A percentile compares a stretch with the other conserved stretches of the same genome.
Evolutionary conservation across 2,888 invertebrate genomes (phyloP).

Genomic region (Andrena fulva): DNA sequence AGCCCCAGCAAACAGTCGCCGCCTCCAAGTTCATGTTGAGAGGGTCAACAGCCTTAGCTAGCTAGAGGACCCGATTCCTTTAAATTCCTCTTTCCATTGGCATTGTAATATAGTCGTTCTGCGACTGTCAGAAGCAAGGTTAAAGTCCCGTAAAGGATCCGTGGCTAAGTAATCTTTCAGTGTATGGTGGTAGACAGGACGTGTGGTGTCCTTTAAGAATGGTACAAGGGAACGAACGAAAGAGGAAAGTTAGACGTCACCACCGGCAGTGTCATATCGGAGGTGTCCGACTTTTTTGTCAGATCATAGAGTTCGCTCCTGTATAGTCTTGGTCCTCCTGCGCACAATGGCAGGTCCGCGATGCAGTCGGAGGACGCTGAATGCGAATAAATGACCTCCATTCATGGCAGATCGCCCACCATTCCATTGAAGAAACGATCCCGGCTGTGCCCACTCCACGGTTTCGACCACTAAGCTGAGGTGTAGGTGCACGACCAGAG

Average conservation of each 20-base stretch:
- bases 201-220: conserved; percentile 62
- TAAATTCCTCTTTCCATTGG: conserved; percentile 42
- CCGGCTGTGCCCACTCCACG: conserved; percentile 63
- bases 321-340: conserved; percentile 70
- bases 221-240: conserved; percentile 52
- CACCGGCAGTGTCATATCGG: conserved; percentile 71
- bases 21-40: background rate
- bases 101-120: conserved; percentile 58
- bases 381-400: conserved; percentile 83
- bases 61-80: conserved; percentile 33
- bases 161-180: conserved; percentile 60
- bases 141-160: conserved; percentile 57
- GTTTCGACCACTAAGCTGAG: conserved; percentile 54
- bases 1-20: background rate
- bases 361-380: conserved; percentile 75
- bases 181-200: conserved; percentile 58
- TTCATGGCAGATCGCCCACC: conserved; percentile 81
- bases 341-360: conserved; percentile 80
- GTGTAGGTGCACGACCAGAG: conserved; percentile 71
- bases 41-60: conserved; percentile 44
- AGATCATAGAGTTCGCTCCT: conserved; percentile 72
- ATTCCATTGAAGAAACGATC: conserved; percentile 75
- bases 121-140: conserved; percentile 55
- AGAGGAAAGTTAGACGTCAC: conserved; percentile 70
- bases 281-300: conserved; percentile 73